Conservation (phyloP, 2,888 invertebrate genomes). For the Nezara viridula region DNA sequence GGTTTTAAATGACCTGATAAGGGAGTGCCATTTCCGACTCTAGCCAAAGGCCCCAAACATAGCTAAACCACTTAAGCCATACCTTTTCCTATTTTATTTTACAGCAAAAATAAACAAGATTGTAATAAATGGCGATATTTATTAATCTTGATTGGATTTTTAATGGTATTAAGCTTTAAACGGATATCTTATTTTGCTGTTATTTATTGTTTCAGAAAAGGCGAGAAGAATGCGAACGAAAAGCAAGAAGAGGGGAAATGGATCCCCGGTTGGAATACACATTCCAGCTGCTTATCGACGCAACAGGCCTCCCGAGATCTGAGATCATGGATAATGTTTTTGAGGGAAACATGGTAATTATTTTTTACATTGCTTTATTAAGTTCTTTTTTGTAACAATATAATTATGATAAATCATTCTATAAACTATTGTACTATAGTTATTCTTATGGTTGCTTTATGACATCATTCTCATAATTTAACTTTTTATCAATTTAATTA, state of each 20-base stretch:
- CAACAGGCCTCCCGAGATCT: constrained; percentile 83
- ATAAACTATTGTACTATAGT: too few relatives aligned
- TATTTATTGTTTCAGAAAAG: constrained; percentile 72
- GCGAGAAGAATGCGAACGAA: constrained; percentile 92
- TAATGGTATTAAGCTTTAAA: too few relatives aligned
- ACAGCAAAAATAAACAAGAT: too few relatives aligned
- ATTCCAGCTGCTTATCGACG: constrained; percentile 89
- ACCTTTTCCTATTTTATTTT: too few relatives aligned
- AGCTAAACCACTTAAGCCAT: too few relatives aligned
- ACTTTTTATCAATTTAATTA: not conserved
- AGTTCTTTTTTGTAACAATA: not conserved
- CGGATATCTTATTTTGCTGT: not conserved
- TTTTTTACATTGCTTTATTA: not conserved
- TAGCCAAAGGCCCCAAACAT: too few relatives aligned
- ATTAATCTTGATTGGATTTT: too few relatives aligned
- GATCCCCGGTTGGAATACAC: constrained; percentile 92
- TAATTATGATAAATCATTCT: not conserved
- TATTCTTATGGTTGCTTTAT: too few relatives aligned
- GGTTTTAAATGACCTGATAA: too few relatives aligned
- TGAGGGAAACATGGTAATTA: constrained; percentile 86
- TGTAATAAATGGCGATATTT: too few relatives aligned
- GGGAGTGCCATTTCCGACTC: too few relatives aligned
- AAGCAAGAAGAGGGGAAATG: constrained; percentile 91
- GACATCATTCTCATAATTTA: not conserved
- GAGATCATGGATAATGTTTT: constrained; percentile 93